Base-by-base conservation (phyloP, 2,113 vertebrate genomes). In the Stigmatopora argus region DNA sequence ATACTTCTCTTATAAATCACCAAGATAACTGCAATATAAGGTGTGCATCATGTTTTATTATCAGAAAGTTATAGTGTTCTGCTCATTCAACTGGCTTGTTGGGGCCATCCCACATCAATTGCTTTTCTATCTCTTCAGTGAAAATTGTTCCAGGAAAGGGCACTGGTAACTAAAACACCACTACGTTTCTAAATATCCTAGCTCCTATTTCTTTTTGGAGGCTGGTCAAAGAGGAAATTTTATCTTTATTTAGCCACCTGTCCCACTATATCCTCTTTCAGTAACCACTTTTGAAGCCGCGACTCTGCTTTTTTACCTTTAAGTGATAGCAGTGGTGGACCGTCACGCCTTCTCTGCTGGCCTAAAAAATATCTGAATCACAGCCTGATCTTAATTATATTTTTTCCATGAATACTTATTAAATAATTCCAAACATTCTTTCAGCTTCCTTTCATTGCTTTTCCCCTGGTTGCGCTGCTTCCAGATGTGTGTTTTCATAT, bases 191-290 rank as follows among this genome's bases (percentile, higher is more conserved):
- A 56, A 57, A 34, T 71, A 57, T 66, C 66, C 57, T 55, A 70
- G 82, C 78, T 89, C 77, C 72, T 74, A 49, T 89, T 89, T 85
- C 88, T 61, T 73, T 69, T 79, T 83, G 74, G 72, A 71, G 69
- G 70, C 70, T 72, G 87, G 83, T 86, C 86, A 88, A 66, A 88
- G 80, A 79, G 87, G 77, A 82, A 75, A 83, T 78, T 35, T 55
- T n/a, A 67, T 81, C 80, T 85, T 83, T 83, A 90, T 90, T 86
- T 90, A 91, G 88, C 81, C 72, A 78, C 67, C 69, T 72, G 64
- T 80, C 57, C 59, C 23, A 59, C 81, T 81, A 66, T 83, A 86
- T 87, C 84, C 67, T 71, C 57, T 87, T 79, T 73, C 78, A 76
- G 71, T 62, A 48, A 78, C 72, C 75, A 68, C 77, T 72, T 81